Evolutionary conservation across 2,888 invertebrate species (phyloP).

Genomic region (Cylloceria caligata): DNA sequence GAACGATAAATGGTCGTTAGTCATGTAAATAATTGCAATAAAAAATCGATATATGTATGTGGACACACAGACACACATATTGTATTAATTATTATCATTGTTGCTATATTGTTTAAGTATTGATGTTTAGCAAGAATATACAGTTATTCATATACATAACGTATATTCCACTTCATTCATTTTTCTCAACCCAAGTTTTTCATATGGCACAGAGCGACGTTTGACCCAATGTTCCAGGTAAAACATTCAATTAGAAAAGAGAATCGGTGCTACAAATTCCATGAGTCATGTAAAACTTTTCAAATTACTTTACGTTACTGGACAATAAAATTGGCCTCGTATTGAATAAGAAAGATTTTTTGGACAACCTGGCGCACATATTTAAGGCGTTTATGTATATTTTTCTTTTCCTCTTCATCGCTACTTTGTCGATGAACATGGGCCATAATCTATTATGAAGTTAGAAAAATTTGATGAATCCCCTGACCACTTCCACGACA

Average conservation of each 20-base stretch:
- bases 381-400: neutral
- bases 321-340: neutral
- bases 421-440: neutral
- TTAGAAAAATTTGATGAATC: neutral
- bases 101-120: slow-evolving; percentile 83
- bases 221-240: neutral
- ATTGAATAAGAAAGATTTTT: neutral
- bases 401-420: neutral
- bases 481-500: slow-evolving; percentile 1
- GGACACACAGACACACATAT: slow-evolving; percentile 73
- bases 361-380: neutral
- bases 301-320: neutral
- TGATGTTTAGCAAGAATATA: slow-evolving; percentile 77
- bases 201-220: neutral
- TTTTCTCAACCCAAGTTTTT: neutral
- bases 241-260: slow-evolving; percentile 22
- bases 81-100: slow-evolving; percentile 77
- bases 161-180: neutral
- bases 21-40: slow-evolving; percentile 62
- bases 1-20: slow-evolving; percentile 58
- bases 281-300: neutral
- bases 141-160: slow-evolving; percentile 56
- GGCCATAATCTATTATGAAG: slow-evolving; percentile 10
- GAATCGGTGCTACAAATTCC: neutral
- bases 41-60: slow-evolving; percentile 48